These are phyloP conservation scores for Chloropsis cyanopogon DNA, from an alignment of 2,113 vertebrate species.

Conservation along the genomic window DNA sequence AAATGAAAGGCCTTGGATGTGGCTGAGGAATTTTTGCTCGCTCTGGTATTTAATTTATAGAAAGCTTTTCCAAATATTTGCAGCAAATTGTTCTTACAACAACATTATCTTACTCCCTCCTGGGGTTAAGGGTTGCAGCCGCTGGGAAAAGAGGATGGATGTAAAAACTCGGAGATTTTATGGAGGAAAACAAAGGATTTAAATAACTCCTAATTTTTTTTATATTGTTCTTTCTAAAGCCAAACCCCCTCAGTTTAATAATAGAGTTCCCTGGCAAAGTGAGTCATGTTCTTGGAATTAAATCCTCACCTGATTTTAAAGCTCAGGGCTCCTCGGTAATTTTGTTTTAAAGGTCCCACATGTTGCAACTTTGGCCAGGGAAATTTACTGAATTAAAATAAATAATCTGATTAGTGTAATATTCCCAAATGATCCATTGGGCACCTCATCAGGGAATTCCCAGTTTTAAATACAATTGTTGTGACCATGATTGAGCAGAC, in stretches of 20 bases:
- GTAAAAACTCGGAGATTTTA: neutral
- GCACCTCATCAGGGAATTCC: accelerated
- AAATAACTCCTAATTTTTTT: neutral
- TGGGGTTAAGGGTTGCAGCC: neutral
- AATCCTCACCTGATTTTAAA: neutral
- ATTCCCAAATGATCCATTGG: neutral
- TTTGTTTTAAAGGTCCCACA: neutral
- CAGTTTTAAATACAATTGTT: neutral
- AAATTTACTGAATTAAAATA: neutral
- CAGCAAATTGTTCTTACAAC: neutral
- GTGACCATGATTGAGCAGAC: neutral
- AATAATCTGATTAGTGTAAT: neutral
- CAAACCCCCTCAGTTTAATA: neutral
- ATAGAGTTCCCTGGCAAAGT: neutral
- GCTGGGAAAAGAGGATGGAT: neutral
- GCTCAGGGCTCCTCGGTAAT: neutral
- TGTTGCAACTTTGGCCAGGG: neutral
- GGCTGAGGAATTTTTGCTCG: neutral
- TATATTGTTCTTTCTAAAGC: neutral
- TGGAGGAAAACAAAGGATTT: neutral
- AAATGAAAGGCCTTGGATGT: neutral
- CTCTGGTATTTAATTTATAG: neutral
- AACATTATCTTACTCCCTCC: neutral
- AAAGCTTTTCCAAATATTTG: neutral
- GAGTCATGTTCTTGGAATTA: neutral